Base-by-base conservation (phyloP, 2,888 invertebrate species). In the Aelia acuminata region DNA sequence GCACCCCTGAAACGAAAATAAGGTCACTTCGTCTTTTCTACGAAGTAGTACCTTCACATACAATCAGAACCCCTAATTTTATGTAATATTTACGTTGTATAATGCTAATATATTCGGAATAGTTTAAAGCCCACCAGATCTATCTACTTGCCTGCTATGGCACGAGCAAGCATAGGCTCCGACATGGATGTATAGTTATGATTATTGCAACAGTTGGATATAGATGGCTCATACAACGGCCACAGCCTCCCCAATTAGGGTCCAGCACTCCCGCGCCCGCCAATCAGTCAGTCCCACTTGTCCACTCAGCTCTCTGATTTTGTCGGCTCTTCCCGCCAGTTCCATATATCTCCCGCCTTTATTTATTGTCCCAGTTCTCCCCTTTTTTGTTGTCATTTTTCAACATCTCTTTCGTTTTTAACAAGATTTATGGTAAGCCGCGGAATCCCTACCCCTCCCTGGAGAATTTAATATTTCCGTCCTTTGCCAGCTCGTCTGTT, bases 391-490 rank as follows among this genome's bases (percentile, higher is more conserved):
- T 70, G 63, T 70, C 63, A 70, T 70, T 70, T 70, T 70, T 70
- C 63, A 70, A 70, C 63, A 70, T 70, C 63, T 70, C 63, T 70
- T 70, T 70, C 63, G 63, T 70, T 70, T 57, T 35, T 70, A 70
- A 35, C 63, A 70, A 70, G 63, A 70, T 70, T 70, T 70, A 70
- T 70, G 63, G 35, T 70, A 70, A 31, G 35, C 63, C 22, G 63
- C 31, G 31, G 18, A 18, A 35, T 18, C 35, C n/a, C 63, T 11
- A n/a, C n/a, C n/a, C 63, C 63, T 22, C 18, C 63, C 22, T 35
- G 7, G 18, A 70, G 63, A 70, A 70, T 70, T 70, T 70, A 70
- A 70, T 70, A 70, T 70, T 70, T 70, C 63, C 31, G 63, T 70
- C 5, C 63, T 35, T 70, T 35, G 63, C 63, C 35, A 70, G 31